A percentile compares a stretch with the other conserved stretches of the same genome.
These are phyloP conservation scores for Tupaia chinensis DNA, from an alignment of 2,113 vertebrate genomes.

Conservation along the genomic window DNA sequence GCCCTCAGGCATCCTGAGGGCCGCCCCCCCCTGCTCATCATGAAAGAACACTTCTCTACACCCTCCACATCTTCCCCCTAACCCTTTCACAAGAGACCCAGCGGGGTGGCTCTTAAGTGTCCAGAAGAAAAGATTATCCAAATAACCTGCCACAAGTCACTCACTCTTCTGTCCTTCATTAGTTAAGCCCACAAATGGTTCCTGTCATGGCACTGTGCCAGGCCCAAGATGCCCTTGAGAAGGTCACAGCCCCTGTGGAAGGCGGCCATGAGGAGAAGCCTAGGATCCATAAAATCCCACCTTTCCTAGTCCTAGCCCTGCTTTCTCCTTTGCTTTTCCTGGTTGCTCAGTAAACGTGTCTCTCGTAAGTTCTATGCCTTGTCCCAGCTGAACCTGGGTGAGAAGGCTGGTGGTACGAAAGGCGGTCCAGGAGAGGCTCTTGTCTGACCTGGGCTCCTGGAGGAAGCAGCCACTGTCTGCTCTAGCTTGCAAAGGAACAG, in stretches of 20 bases:
- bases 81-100: background rate
- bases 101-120: background rate
- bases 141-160: background rate
- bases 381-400: background rate
- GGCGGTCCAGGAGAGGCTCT: background rate
- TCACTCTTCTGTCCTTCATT: background rate
- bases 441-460: background rate
- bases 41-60: background rate
- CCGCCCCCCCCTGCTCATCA: background rate
- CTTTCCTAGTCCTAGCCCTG: background rate
- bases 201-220: background rate
- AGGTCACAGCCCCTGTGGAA: background rate
- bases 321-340: constrained; percentile 21
- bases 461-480: background rate
- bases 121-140: background rate
- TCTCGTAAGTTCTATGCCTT: background rate
- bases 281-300: background rate
- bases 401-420: background rate
- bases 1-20: background rate
- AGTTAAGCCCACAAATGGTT: background rate
- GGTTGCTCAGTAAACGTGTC: background rate
- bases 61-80: background rate
- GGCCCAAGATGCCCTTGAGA: background rate
- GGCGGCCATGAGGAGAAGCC: background rate
- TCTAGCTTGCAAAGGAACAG: background rate